Conservation (phyloP, 1,140 invertebrate species). For the Papilio helenus region DNA sequence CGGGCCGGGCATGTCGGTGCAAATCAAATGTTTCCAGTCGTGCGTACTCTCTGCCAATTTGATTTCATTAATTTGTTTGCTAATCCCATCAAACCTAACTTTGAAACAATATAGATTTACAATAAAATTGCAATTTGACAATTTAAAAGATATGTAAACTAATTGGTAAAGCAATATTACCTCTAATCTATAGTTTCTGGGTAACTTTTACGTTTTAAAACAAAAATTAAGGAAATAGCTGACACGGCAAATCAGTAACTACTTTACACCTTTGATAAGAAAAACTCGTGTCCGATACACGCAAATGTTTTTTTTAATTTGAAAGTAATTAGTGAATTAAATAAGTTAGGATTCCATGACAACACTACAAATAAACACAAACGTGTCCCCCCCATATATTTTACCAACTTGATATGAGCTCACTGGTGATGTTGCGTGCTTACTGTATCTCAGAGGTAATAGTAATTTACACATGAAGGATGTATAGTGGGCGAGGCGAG, state of each 20-base stretch:
- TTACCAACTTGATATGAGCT: neutral
- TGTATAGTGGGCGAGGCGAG: neutral
- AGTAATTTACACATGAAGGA: neutral
- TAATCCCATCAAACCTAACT: neutral
- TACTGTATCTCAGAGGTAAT: neutral
- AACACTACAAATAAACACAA: neutral
- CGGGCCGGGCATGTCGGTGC: neutral
- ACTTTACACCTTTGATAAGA: neutral
- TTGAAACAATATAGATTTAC: neutral
- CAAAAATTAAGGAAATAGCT: neutral
- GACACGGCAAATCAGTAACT: neutral
- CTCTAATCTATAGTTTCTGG: neutral
- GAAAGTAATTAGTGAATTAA: neutral
- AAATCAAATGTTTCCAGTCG: neutral
- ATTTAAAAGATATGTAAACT: neutral
- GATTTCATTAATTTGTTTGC: slow-evolving; percentile 6
- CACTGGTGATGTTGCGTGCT: neutral
- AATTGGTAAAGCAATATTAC: neutral
- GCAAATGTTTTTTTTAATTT: neutral
- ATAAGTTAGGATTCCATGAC: neutral
- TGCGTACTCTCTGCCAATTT: neutral
- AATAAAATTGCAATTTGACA: neutral
- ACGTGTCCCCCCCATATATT: neutral
- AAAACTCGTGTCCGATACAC: neutral
- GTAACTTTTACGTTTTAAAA: neutral